Base-by-base conservation (phyloP, 1,140 invertebrate genomes). In the Danaus plexippus region DNA sequence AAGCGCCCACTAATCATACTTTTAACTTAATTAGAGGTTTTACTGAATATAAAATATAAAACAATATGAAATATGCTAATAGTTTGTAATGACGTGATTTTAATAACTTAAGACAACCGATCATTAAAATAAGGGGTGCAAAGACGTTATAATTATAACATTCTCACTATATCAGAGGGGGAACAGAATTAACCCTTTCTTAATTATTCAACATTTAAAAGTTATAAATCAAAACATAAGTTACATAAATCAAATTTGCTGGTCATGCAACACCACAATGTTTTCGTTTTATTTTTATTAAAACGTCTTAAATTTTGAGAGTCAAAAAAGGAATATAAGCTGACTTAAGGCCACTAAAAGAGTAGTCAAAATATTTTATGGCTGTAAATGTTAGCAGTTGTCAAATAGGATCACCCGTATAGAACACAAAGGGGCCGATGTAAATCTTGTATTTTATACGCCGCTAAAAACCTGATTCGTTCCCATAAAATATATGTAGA, bases 331-430 rank as follows among this genome's bases (percentile, higher is more conserved):
- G 7, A 32, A 32, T 32, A 32, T 32, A 32, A 32, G 52, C 46
- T 52, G 48, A 47, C 61, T 64, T 67, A 70, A 58, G 56, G 67
- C 57, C 59, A 74, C 69, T 81, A 77, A 85, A 74, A 76, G 75
- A 84, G 82, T 71, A 78, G 77, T 85, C 82, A 85, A 85, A 85
- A 85, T 85, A 85, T 85, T 85, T 85, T 84, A 84, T 80, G 74
- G 77, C 63, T 64, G 69, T 73, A 75, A 69, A 82, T 81, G 79
- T 85, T 84, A 82, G 81, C 82, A 86, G 80, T 81, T 84, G 77
- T 85, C 66, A 76, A 81, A 74, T 61, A 66, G 69, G 76, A 80
- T 83, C 79, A 80, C 74, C 69, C 78, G 73, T 73, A 66, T 45
- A 56, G 73, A 61, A 63, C 55, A 83, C 77, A 85, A 85, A 80